Percentiles rank a stretch among this genome's conserved stretches.
Evolutionary conservation across 2,113 vertebrate genomes (phyloP).

Genomic region (Mus spicilegus): DNA sequence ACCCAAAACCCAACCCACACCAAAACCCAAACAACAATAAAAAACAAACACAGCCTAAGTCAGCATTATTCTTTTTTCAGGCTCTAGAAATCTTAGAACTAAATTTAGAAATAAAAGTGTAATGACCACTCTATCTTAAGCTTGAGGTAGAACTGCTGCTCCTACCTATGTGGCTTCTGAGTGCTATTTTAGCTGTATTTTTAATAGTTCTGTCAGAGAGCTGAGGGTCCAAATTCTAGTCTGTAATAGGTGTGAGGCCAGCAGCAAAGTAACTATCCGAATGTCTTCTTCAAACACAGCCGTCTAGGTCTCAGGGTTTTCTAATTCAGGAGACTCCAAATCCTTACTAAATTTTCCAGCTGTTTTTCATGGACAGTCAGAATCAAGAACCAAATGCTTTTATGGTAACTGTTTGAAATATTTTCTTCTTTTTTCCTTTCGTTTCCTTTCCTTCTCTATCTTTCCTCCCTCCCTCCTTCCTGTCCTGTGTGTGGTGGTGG

Average conservation of each 20-base stretch:
- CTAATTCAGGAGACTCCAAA: constrained; percentile 1
- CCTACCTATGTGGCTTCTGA: constrained; percentile 24
- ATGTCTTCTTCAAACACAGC: neutral
- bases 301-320: neutral
- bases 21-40: constrained; percentile 1
- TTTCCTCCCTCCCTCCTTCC: no score
- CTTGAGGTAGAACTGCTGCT: constrained; percentile 47
- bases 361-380: neutral
- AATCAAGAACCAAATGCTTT: constrained; percentile 48
- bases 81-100: constrained; percentile 31
- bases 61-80: neutral
- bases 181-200: constrained; percentile 38
- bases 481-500: no score
- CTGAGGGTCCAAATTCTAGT: neutral
- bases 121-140: neutral
- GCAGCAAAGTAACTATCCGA: constrained; percentile 3
- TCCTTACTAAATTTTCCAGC: constrained; percentile 48
- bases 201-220: constrained; percentile 45
- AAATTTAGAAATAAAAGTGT: constrained; percentile 54
- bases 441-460: no score
- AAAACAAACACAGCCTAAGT: neutral
- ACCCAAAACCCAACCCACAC: neutral
- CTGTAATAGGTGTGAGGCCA: neutral
- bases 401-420: constrained; percentile 30
- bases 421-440: neutral